Conservation (phyloP, 2,797 vertebrate genomes). For the Pseudochirops cupreus region DNA sequence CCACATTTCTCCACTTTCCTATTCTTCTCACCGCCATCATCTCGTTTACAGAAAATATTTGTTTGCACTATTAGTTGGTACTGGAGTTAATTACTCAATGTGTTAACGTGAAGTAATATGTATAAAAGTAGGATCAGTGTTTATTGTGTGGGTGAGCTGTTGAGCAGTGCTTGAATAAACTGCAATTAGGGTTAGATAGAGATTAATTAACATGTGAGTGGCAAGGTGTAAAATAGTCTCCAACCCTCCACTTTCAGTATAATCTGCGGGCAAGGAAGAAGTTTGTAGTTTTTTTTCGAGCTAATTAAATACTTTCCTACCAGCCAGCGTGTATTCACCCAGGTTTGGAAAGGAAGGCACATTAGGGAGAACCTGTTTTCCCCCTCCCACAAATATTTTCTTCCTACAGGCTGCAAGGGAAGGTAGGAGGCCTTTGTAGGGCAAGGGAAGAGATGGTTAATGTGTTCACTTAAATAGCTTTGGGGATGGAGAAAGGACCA, state of each 20-base stretch:
- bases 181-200: conserved; percentile 92
- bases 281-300: conserved; percentile 79
- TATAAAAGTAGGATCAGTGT: conserved; percentile 93
- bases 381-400: conserved; percentile 69
- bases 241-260: conserved; percentile 88
- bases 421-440: conserved; percentile 77
- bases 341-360: conserved; percentile 78
- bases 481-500: conserved; percentile 61
- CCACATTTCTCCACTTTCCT: conserved; percentile 76
- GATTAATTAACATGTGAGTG: conserved; percentile 94
- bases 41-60: conserved; percentile 90
- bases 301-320: conserved; percentile 87
- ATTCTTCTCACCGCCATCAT: conserved; percentile 86
- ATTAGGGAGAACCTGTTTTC: conserved; percentile 78
- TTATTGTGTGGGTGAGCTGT: conserved; percentile 94
- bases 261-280: conserved; percentile 88
- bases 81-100: conserved; percentile 91
- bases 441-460: conserved; percentile 53
- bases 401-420: conserved; percentile 56
- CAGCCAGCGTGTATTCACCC: conserved; percentile 80
- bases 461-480: conserved; percentile 40
- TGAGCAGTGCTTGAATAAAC: conserved; percentile 93
- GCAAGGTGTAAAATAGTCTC: conserved; percentile 89
- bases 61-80: conserved; percentile 90
- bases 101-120: conserved; percentile 89